Evolutionary conservation across 2,888 invertebrate genomes (phyloP), one percentile per base, ranked within the genome.

Genomic region (Octonoba sinensis): DNA sequence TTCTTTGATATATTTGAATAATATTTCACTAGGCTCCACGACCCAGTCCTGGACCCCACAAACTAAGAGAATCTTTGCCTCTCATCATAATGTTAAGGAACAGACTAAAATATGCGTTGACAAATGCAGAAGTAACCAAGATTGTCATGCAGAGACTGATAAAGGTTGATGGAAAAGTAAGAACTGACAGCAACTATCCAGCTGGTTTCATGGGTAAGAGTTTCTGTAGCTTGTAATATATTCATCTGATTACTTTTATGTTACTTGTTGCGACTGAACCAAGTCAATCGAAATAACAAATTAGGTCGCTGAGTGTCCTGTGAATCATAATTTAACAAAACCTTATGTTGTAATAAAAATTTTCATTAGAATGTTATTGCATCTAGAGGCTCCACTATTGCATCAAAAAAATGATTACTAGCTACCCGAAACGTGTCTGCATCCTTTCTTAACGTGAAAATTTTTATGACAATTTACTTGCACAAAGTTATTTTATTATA

Each of bases 61-160:
- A 97, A 90, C 90, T 98, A 86, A 92, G 99, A 87, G 99, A 99
- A 90, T 99, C 97, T 76, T 91, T 99, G 86, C 99, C 99, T 46
- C 91, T 99, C 85, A 94, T 97, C 84, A 94, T 99, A 87, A 99
- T 99, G 91, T 92, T 99, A 84, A 93, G 99, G 87, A 99, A 99
- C 91, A 93, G 99, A 86, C 92, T 99, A 85, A 98, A 98, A 92
- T 99, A 99, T 91, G 99, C 99, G 60, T 91, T 99, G 85, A 99
- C 97, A 83, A 96, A 96, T 86, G 93, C 94, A 87, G 99, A 99
- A 90, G 98, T 97, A 44, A 96, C 95, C 84, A 99, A 98, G 90
- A 99, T 99, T 87, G 95, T 98, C 69, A 98, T 96, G 93, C 99
- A 99, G 90, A 93, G 99, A 82, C 91, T 98, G 81, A 96, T 99